Percentiles rank a stretch among this genome's conserved stretches.
These are phyloP conservation scores for Astropecten irregularis DNA, from an alignment of 53 echinoderm and acorn worm genomes.

Conservation along the genomic window DNA sequence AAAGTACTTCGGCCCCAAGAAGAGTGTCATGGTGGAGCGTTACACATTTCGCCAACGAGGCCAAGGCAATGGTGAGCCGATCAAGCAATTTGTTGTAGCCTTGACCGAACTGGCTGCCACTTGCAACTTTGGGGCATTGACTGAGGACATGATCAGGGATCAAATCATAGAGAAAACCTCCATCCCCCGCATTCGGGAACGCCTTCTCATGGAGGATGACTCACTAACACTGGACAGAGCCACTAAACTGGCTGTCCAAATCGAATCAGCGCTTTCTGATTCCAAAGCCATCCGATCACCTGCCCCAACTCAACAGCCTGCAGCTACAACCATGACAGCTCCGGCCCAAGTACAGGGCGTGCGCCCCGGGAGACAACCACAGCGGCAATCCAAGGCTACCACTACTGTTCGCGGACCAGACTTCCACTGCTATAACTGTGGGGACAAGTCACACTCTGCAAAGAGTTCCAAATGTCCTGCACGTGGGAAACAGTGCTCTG, in stretches of 20 bases:
- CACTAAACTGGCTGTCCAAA: not conserved
- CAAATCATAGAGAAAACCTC: slow-evolving; percentile 44
- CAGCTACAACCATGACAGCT: not conserved
- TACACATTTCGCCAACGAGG: slow-evolving; percentile 44
- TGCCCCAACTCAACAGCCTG: not conserved
- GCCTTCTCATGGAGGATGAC: slow-evolving; percentile 37
- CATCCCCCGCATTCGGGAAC: slow-evolving; percentile 5
- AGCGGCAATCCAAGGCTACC: not conserved
- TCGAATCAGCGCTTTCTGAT: slow-evolving; percentile 28
- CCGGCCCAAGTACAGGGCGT: slow-evolving; percentile 8
- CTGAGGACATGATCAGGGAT: slow-evolving; percentile 54
- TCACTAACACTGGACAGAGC: not conserved
- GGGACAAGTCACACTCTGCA: slow-evolving; percentile 19
- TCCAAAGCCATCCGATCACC: slow-evolving; percentile 2
- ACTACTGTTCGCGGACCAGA: not conserved
- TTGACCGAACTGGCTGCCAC: slow-evolving; percentile 30
- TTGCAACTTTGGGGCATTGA: slow-evolving; percentile 52
- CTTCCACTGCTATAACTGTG: slow-evolving; percentile 38
- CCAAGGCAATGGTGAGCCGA: slow-evolving; percentile 41
- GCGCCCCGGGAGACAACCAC: slow-evolving; percentile 20
- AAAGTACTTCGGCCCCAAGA: slow-evolving; percentile 45
- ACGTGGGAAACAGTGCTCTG: not conserved
- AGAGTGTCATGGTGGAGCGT: slow-evolving; percentile 52
- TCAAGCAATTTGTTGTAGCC: slow-evolving; percentile 38
- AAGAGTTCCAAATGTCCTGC: slow-evolving; percentile 17